These are phyloP conservation scores for Psammodynastes pulverulentus DNA, from an alignment of 2,113 vertebrate species.

Conservation along the genomic window DNA sequence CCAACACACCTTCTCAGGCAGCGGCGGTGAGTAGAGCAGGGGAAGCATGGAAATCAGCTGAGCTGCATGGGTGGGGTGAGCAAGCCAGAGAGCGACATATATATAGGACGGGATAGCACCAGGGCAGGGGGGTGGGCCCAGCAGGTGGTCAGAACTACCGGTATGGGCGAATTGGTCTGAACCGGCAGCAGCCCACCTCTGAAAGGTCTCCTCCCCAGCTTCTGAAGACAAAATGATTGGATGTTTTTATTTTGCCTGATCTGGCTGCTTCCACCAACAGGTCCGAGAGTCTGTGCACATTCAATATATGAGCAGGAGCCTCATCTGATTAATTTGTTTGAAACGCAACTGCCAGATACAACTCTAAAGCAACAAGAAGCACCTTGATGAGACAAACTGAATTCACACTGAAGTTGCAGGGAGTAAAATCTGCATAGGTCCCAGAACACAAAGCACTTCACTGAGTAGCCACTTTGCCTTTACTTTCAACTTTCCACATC, in stretches of 20 bases:
- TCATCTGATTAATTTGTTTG: neutral
- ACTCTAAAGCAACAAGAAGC: neutral
- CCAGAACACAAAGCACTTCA: neutral
- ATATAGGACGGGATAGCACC: too few species aligned
- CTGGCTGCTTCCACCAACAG: neutral
- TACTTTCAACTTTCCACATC: neutral
- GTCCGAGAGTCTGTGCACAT: neutral
- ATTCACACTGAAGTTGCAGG: neutral
- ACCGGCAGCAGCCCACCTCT: too few species aligned
- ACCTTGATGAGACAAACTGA: neutral
- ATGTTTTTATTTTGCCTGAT: neutral
- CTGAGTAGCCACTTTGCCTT: neutral
- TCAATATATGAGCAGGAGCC: neutral
- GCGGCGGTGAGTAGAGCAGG: too few species aligned
- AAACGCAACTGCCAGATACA: neutral
- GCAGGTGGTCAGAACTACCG: too few species aligned
- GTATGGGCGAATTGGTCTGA: too few species aligned
- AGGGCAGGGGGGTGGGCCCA: too few species aligned
- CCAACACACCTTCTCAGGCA: too few species aligned
- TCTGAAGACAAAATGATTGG: neutral
- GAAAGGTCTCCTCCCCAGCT: neutral
- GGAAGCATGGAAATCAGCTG: too few species aligned
- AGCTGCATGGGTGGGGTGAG: too few species aligned
- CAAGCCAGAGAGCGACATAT: too few species aligned
- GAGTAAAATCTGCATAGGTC: neutral